phyloP scores from a whole-genome alignment of 2,113 vertebrate genomes.

The Mus musculus region GRCm39 chr1:92611501-92612000 shows the following conservation, averaged over 20 bases:
- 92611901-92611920: not conserved
- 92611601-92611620: not conserved
- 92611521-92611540: not conserved
- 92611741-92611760: not conserved
- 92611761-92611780: not conserved
- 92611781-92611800: not conserved
- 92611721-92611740: not conserved
- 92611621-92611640: too few relatives aligned
- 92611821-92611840: not conserved
- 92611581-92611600: not conserved
- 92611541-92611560: too few relatives aligned
- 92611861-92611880: not conserved
- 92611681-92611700: not conserved
- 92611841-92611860: not conserved
- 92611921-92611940: not conserved
- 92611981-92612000: not conserved
- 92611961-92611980: not conserved
- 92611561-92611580: not conserved
- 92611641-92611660: not conserved
- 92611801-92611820: not conserved
- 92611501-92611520: not conserved
- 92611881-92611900: not conserved
- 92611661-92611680: not conserved
- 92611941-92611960: not conserved
- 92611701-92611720: not conserved